A percentile compares a stretch with the other conserved stretches of the same genome.
phyloP scores from a whole-genome alignment of 2,113 vertebrate species.

The Pagrus major region DNA sequence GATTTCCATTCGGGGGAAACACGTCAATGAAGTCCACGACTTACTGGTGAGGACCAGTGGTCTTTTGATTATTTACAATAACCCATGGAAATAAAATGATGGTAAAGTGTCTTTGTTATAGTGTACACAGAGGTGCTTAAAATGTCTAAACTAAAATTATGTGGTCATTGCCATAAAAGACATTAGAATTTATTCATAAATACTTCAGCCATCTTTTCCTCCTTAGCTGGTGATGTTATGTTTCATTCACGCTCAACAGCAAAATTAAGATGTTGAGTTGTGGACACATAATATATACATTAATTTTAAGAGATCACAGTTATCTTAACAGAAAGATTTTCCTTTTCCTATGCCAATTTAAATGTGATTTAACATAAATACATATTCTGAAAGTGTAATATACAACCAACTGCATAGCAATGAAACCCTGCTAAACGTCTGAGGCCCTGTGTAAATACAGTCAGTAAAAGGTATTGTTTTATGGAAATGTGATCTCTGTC shows the following conservation, averaged over 20 bases:
- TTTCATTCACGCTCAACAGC: background rate
- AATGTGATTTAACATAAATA: background rate
- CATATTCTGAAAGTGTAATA: background rate
- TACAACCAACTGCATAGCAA: background rate
- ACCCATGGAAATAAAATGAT: background rate
- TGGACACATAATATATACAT: background rate
- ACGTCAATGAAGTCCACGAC: slow-evolving; percentile 96
- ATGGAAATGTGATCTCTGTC: slow-evolving; percentile 12
- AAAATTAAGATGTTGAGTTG: background rate
- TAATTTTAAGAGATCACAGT: background rate
- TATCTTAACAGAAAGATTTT: background rate
- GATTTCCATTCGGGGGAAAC: slow-evolving; percentile 93
- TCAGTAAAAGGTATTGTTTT: background rate
- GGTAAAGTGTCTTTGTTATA: background rate
- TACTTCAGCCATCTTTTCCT: background rate
- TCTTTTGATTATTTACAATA: background rate
- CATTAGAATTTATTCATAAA: background rate
- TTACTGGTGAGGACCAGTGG: slow-evolving; percentile 86
- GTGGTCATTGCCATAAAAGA: background rate
- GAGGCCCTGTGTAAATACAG: background rate
- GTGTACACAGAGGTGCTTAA: background rate
- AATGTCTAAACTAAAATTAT: background rate
- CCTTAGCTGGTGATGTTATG: background rate
- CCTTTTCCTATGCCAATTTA: background rate
- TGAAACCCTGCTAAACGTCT: background rate